Evolutionary conservation across 2,113 vertebrate genomes (phyloP), one percentile per base, ranked within the genome.

Genomic region (Pseudolaguvia tuberculata): DNA sequence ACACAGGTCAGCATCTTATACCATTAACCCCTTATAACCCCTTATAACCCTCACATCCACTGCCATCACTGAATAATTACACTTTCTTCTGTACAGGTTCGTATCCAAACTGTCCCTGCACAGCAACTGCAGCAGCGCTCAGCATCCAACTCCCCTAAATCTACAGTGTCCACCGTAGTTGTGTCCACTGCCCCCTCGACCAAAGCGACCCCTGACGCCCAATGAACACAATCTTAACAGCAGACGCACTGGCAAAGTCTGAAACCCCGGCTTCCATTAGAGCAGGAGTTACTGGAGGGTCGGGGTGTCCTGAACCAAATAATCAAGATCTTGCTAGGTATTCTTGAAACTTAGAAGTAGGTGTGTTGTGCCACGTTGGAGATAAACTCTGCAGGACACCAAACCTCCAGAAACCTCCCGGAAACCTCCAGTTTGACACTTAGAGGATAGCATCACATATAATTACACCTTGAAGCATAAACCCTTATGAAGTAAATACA

Each of bases 101-200:
- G 96, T 47, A 98, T 99, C 84, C 97, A 98, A 83, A 96, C 95
- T 0, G 93, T 99, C 8, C 95, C 91, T 0, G 92, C 97, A 0
- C 93, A 95, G 78, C 96, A 96, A 76, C 91, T 99, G 18, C 97
- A 97, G 79, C 93, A 94, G 82, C 93, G 93, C 82, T 91, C 95
- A 5, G 92, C 93, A 0, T 83, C 94, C 14, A 86, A 90, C 61
- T 91, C 94, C 31, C 90, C 93, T 3, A 98, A 98, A 86, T 92
- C 80, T 45, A 76, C 96, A 0, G 91, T 98, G 23, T 98, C 97
- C 67, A 96, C 96, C 0, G 95, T 98, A 14, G 94, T 99, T 0
- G 96, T 99, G 80, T 97, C 96, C 21, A 94, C 95, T 6, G 89
- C 91, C 2, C 93, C 94, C 0, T 94, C 97, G 21, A 90, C 94